Conservation (phyloP, 2,797 vertebrate genomes). For the Coregonus suidteri region DNA sequence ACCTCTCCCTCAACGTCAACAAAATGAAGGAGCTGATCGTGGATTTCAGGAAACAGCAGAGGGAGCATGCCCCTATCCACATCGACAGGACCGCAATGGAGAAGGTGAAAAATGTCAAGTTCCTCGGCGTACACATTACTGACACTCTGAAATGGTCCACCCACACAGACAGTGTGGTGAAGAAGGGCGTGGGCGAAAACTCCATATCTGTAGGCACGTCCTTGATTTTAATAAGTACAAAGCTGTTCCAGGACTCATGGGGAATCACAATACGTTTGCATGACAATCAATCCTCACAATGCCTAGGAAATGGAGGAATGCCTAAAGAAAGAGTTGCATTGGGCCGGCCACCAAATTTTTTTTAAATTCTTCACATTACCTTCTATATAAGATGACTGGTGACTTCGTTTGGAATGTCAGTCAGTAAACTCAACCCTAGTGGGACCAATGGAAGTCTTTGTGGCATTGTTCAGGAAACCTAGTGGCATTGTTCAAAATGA, state of each 20-base stretch:
- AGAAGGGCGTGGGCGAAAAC: too few relatives aligned
- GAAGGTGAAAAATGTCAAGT: too few relatives aligned
- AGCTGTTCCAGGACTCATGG: constrained; percentile 16
- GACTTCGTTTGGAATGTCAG: constrained; percentile 12
- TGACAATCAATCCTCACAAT: constrained; percentile 54
- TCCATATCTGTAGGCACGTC: too few relatives aligned
- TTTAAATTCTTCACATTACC: constrained; percentile 16
- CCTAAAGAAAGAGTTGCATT: constrained; percentile 17
- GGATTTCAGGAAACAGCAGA: too few relatives aligned
- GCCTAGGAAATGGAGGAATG: not conserved
- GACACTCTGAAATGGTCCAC: too few relatives aligned
- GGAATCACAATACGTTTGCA: constrained; percentile 54
- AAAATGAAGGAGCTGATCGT: too few relatives aligned
- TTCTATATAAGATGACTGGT: constrained; percentile 26
- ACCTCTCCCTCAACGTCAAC: too few relatives aligned
- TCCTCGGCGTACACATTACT: too few relatives aligned
- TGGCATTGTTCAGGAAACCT: constrained; percentile 5
- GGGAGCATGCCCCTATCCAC: too few relatives aligned
- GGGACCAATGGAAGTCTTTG: constrained; percentile 18
- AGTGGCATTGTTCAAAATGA: too few relatives aligned
- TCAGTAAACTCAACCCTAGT: constrained; percentile 16
- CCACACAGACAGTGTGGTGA: too few relatives aligned
- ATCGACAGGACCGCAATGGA: too few relatives aligned
- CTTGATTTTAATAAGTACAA: constrained; percentile 49
- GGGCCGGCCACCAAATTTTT: constrained; percentile 5